Conservation (phyloP, 2,888 invertebrate species). For the Synanthedon myopaeformis region DNA sequence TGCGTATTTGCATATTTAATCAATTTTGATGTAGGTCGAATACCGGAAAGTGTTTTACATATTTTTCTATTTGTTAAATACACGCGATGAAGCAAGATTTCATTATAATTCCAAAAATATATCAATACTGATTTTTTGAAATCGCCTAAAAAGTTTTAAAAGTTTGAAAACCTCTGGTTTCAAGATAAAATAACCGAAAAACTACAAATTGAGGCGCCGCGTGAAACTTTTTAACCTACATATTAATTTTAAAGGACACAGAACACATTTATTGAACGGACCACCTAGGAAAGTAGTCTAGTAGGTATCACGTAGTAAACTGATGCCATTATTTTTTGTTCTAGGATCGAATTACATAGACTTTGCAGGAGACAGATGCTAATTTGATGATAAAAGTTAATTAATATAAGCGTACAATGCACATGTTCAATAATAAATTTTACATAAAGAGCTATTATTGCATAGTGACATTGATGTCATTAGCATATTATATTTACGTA, state of each 20-base stretch:
- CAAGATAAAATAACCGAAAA: neutral
- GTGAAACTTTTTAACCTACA: slow-evolving; percentile 27
- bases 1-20: too few relatives aligned
- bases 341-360: neutral
- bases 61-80: too few relatives aligned
- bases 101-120: too few relatives aligned
- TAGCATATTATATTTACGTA: too few relatives aligned
- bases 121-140: too few relatives aligned
- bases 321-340: neutral
- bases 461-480: too few relatives aligned
- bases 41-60: too few relatives aligned
- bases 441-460: too few relatives aligned
- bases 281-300: neutral
- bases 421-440: neutral
- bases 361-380: neutral
- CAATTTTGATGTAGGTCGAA: too few relatives aligned
- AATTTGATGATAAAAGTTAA: neutral
- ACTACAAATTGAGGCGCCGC: slow-evolving; percentile 50
- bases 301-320: neutral
- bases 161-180: too few relatives aligned
- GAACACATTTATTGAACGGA: neutral
- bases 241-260: slow-evolving; percentile 1
- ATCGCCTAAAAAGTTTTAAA: too few relatives aligned
- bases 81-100: too few relatives aligned
- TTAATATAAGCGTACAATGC: neutral